A percentile compares a stretch with the other conserved stretches of the same genome.
phyloP scores from a whole-genome alignment of 2,797 vertebrate genomes.

The Meriones psammophilus region DNA sequence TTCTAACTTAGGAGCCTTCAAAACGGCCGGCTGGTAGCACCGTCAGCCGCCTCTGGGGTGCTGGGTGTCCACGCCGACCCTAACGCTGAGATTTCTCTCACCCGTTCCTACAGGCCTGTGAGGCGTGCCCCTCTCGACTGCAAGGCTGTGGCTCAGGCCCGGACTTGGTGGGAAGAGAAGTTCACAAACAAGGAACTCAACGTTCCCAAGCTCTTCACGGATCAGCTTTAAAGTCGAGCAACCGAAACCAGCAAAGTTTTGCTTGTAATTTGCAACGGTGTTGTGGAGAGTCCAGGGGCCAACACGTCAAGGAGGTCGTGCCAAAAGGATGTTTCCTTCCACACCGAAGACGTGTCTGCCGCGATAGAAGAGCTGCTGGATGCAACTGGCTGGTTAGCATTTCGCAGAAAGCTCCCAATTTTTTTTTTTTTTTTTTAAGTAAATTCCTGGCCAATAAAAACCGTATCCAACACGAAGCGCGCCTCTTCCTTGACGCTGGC shows the following conservation, averaged over 20 bases:
- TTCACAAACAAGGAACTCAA: slow-evolving; percentile 49
- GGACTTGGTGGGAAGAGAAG: slow-evolving; percentile 61
- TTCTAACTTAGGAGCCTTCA: background rate
- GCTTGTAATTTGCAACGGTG: background rate
- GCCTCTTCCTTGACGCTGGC: slow-evolving; percentile 32
- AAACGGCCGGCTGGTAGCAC: background rate
- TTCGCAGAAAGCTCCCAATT: background rate
- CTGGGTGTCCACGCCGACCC: background rate
- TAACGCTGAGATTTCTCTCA: slow-evolving; percentile 75
- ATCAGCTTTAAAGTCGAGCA: slow-evolving; percentile 49
- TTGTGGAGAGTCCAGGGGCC: background rate
- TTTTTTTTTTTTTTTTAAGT: background rate
- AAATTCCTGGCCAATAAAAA: slow-evolving; percentile 65
- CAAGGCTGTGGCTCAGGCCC: slow-evolving; percentile 35
- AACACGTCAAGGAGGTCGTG: background rate
- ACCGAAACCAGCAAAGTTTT: slow-evolving; percentile 22
- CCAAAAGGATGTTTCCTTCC: background rate
- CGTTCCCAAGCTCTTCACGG: slow-evolving; percentile 45
- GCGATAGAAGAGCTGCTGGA: background rate
- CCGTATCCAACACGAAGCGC: background rate
- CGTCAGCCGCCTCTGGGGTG: accelerated
- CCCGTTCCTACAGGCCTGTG: slow-evolving; percentile 59
- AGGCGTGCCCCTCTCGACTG: slow-evolving; percentile 7
- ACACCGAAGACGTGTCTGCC: background rate
- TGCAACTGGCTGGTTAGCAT: background rate